Conservation (phyloP, 2,888 invertebrate species). For the Loripinus fragilis region DNA sequence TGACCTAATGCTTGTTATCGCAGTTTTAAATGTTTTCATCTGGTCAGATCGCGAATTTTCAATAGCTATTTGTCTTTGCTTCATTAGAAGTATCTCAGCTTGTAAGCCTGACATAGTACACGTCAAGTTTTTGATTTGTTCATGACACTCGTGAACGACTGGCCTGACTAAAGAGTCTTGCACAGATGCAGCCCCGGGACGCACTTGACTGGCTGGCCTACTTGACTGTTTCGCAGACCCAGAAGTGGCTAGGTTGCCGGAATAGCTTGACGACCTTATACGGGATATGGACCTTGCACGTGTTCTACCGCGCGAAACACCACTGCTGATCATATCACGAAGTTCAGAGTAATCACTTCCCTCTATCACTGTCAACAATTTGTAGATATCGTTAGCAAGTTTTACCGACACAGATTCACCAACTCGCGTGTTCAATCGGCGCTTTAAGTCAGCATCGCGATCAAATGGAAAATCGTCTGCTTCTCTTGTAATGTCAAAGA, state of each 20-base stretch:
- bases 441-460: neutral
- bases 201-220: neutral
- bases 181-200: neutral
- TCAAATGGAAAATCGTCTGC: conserved; percentile 2
- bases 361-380: neutral
- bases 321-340: neutral
- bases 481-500: neutral
- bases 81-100: too few species aligned
- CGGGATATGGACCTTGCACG: neutral
- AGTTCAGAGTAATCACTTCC: neutral
- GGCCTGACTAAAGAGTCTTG: neutral
- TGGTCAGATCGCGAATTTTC: too few species aligned
- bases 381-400: neutral
- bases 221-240: neutral
- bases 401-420: neutral
- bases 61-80: too few species aligned
- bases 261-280: neutral
- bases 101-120: neutral
- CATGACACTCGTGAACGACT: neutral
- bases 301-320: neutral
- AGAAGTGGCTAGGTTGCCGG: neutral
- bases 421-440: neutral
- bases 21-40: too few species aligned
- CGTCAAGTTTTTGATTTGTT: neutral
- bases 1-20: too few species aligned